Base-by-base conservation (phyloP, 1,140 invertebrate genomes). In the Drosophila rhopaloa region DNA sequence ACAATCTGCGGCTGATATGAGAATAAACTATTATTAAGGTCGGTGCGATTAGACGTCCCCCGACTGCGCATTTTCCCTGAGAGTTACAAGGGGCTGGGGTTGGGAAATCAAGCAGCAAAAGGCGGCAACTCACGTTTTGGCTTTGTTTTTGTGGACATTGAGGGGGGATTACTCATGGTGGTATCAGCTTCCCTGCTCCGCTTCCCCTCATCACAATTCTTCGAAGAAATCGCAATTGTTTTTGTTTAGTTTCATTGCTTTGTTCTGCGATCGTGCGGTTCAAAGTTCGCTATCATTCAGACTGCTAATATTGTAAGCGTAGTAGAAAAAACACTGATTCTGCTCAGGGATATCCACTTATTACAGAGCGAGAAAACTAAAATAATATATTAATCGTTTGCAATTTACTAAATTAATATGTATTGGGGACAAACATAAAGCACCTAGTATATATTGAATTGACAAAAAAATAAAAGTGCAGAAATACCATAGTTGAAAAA, bases 1-100 rank as follows among this genome's bases (percentile, higher is more conserved):
- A 54, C 58, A 43, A 35, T 41, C n/a, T 43, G 60, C 5, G 19
- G 24, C 65, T 68, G 61, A 68, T 68, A 44, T 51, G 47, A 24
- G 44, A 53, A 53, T 54, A 67, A 67, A 67, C 47, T 67, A 68
- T 54, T 51, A 68, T 54, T 68, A 68, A 68, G 65, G 65, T 68
- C 65, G 47, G 24, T 29, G 65, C 47, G 65, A 68, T 68, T 68
- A 68, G 38, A 44, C 29, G 29, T 37, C 29, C 51, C 65, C 47
- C 29, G 19, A 53, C 61, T 27, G 61, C 65, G 63, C 61, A 51
- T 50, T 67, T 66, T 50, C 16, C 8, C 29, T 4, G 60, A 27
- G 6, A 14, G 11, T 29, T 11, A 24, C 57, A 11, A 13, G 53
- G 11, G 58, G 29, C 4, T 24, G 11, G 44, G 29, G 1, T 29